These are phyloP conservation scores for Chydorus sphaericus DNA, from an alignment of 2,888 invertebrate genomes.

Conservation along the genomic window DNA sequence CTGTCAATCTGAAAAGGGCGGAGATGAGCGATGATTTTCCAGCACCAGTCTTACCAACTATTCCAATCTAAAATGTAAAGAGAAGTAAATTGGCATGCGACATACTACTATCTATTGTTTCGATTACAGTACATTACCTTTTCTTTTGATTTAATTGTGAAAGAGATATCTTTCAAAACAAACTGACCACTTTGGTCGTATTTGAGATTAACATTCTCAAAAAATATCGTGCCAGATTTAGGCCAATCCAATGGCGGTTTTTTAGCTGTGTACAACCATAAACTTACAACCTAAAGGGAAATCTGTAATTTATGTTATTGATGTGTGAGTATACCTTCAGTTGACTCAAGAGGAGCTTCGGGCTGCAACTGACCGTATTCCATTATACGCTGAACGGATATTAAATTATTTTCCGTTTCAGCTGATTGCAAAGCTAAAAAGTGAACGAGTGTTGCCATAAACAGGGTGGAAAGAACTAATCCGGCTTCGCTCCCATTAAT, in stretches of 20 bases:
- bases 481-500: slow-evolving; percentile 24
- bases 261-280: too few species aligned
- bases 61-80: slow-evolving; percentile 15
- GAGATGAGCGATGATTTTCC: slow-evolving; percentile 32
- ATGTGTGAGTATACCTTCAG: neutral
- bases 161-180: slow-evolving; percentile 31
- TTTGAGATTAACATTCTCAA: too few species aligned
- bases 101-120: neutral
- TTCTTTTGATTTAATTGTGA: slow-evolving; percentile 30
- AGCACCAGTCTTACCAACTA: slow-evolving; percentile 25
- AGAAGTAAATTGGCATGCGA: too few species aligned
- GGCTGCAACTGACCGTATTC: slow-evolving; percentile 59
- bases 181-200: slow-evolving; percentile 30
- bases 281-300: too few species aligned
- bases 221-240: too few species aligned
- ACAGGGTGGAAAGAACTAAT: slow-evolving; percentile 25
- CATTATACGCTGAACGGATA: slow-evolving; percentile 28
- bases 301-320: too few species aligned
- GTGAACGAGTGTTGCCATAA: slow-evolving; percentile 34
- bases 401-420: slow-evolving; percentile 74
- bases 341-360: slow-evolving; percentile 44
- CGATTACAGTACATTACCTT: slow-evolving; percentile 25
- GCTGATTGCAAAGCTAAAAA: slow-evolving; percentile 90
- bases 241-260: too few species aligned
- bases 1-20: slow-evolving; percentile 32